Base-by-base conservation (phyloP, 2,888 invertebrate genomes). In the Melolontha melolontha region DNA sequence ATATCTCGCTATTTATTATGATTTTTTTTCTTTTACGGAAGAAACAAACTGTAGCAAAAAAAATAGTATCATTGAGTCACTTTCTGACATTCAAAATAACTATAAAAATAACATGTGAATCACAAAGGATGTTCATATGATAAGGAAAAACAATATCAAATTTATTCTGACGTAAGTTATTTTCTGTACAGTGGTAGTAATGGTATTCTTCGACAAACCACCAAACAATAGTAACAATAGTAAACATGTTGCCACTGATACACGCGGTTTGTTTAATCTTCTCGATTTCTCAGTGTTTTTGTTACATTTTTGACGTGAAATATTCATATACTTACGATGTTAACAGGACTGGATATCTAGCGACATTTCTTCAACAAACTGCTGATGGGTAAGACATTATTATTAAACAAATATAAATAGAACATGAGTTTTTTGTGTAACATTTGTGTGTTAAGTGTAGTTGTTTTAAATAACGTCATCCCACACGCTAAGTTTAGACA, bases 111-210 rank as follows among this genome's bases (percentile, higher is more conserved):
- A 8, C n/a, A 11, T 4, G 12, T 52, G 51, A 52, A 27, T 52
- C 51, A 52, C 17, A 47, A 34, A 52, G 51, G 51, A 52, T 52
- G 51, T 52, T 1, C 29, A 52, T 7, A 8, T 34, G 51, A 52
- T 52, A 52, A 52, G 34, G 34, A 34, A 52, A 14, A 34, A 34
- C 34, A 52, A 52, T 52, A 34, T 52, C 10, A 14, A 52, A 10
- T 10, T 34, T 34, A 6, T 34, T 34, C 34, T 34, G 34, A 34
- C 34, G 10, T 8, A 34, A 6, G 2, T 34, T 6, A 8, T 34
- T 34, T 34, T 34, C 5, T 10, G 8, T 34, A 34, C 10, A 34
- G 6, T 34, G 22, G 34, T 34, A 34, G 34, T 34, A 34, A 10
- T 34, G 6, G 10, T 10, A 34, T 34, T 34, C 34, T 34, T 34